phyloP scores from a whole-genome alignment of 2,888 invertebrate species.

The Chrysolina haemoptera region DNA sequence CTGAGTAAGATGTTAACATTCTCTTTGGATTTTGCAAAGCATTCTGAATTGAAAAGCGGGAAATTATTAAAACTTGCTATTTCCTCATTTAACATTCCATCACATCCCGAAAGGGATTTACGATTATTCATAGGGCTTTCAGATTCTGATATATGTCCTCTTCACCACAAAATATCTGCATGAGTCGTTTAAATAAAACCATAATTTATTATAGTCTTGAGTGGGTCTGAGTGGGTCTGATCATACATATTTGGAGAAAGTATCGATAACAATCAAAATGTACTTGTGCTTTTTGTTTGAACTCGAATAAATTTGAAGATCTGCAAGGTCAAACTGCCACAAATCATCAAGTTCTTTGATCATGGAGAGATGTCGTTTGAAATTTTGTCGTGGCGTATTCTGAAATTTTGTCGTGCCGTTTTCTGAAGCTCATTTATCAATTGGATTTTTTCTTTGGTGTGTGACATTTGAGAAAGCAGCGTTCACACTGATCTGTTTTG shows the following conservation, averaged over 20 bases:
- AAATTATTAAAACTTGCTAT: not conserved
- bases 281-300: conserved; percentile 62
- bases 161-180: conserved; percentile 1
- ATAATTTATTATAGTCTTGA: too few species aligned
- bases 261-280: conserved; percentile 64
- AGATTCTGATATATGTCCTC: not conserved
- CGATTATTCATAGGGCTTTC: not conserved
- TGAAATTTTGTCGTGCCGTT: conserved; percentile 63
- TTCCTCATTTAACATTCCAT: not conserved
- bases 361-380: conserved; percentile 59
- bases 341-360: conserved; percentile 65
- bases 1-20: conserved; percentile 2
- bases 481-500: too few species aligned
- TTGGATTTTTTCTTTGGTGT: conserved; percentile 5
- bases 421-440: conserved; percentile 62
- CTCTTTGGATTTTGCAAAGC: not conserved
- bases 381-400: too few species aligned
- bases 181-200: not conserved
- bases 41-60: not conserved
- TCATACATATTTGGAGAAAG: conserved; percentile 67
- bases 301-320: conserved; percentile 59
- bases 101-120: not conserved
- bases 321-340: conserved; percentile 68
- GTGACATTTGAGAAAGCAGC: too few species aligned
- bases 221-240: conserved; percentile 60